phyloP scores from a whole-genome alignment of 2,113 vertebrate genomes.

The Tretioscincus oriximinensis region DNA sequence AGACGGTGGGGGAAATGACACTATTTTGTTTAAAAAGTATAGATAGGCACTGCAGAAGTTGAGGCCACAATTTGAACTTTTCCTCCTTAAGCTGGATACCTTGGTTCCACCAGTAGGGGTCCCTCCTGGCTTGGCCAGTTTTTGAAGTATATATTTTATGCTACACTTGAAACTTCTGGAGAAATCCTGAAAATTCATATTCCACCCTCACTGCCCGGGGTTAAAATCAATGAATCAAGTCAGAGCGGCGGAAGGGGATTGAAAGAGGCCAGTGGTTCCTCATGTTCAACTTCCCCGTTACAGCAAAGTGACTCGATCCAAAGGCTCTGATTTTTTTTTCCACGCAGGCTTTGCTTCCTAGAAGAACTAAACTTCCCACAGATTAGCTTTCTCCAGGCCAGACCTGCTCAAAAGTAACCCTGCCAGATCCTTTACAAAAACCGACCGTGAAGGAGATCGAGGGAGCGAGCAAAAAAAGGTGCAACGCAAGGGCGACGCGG shows the following conservation, averaged over 20 bases:
- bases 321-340: not conserved
- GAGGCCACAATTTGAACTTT: constrained; percentile 22
- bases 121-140: constrained; percentile 48
- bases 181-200: constrained; percentile 29
- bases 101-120: constrained; percentile 49
- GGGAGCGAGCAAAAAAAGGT: constrained; percentile 7
- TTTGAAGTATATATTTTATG: constrained; percentile 31
- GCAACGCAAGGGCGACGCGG: not conserved
- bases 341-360: not conserved
- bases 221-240: not conserved
- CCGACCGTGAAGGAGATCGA: not conserved
- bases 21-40: not conserved
- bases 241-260: not conserved
- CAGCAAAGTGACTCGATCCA: not conserved
- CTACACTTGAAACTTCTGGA: constrained; percentile 55
- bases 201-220: not conserved
- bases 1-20: not conserved
- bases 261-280: not conserved
- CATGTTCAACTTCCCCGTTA: not conserved
- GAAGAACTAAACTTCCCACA: not conserved
- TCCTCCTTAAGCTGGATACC: constrained; percentile 14
- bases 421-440: not conserved
- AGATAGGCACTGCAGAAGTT: not conserved
- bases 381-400: not conserved
- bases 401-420: not conserved